Evolutionary conservation across 2,113 vertebrate species (phyloP).

Genomic region (Ceyx margarethae): DNA sequence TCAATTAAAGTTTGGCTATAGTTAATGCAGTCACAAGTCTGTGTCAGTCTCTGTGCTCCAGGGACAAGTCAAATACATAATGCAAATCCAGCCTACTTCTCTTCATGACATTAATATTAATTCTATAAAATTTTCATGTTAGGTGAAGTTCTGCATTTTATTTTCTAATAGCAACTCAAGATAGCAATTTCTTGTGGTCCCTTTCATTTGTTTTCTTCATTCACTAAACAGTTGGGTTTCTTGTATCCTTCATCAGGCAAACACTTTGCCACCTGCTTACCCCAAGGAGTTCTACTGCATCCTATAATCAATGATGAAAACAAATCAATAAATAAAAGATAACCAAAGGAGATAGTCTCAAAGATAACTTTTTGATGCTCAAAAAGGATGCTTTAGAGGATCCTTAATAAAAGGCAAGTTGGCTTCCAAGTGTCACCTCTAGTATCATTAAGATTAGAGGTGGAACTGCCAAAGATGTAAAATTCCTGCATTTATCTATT

Average conservation of each 20-base stretch:
- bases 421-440: not conserved
- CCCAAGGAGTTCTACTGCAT: not conserved
- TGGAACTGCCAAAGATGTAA: not conserved
- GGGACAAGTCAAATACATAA: constrained; percentile 61
- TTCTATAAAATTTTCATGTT: constrained; percentile 53
- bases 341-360: not conserved
- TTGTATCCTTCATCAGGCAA: not conserved
- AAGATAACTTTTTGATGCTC: not conserved
- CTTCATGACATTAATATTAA: constrained; percentile 56
- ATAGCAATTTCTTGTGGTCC: not conserved
- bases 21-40: constrained; percentile 40
- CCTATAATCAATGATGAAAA: not conserved
- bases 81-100: constrained; percentile 54
- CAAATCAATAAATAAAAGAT: not conserved
- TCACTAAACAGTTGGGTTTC: not conserved
- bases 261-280: not conserved
- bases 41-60: constrained; percentile 32
- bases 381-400: too few relatives aligned
- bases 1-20: constrained; percentile 46
- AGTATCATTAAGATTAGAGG: not conserved
- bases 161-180: constrained; percentile 4
- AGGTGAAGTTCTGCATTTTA: constrained; percentile 41
- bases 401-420: not conserved
- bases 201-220: not conserved
- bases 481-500: not conserved